A percentile compares a stretch with the other conserved stretches of the same genome.
Conservation (phyloP, 2,888 invertebrate genomes). For the Lasioglossum zephyrum region DNA sequence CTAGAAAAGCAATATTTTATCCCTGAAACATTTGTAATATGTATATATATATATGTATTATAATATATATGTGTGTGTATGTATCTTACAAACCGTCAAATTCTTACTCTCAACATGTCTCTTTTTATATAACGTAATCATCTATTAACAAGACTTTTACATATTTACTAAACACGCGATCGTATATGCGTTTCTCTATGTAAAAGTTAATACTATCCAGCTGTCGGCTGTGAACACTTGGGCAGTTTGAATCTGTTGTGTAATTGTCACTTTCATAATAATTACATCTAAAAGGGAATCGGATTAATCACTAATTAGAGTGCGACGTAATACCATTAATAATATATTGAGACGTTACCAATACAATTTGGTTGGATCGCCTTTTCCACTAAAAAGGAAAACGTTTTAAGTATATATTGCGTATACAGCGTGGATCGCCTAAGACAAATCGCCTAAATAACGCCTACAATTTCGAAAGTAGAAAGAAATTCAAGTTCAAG, state of each 20-base stretch:
- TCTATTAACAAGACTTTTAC: slow-evolving; percentile 67
- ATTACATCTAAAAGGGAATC: slow-evolving; percentile 51
- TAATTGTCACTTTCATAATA: slow-evolving; percentile 56
- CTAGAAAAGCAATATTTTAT: slow-evolving; percentile 41
- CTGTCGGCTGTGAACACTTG: slow-evolving; percentile 81
- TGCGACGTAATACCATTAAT: background rate
- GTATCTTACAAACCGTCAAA: slow-evolving; percentile 56
- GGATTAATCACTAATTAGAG: slow-evolving; percentile 25
- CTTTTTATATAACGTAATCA: slow-evolving; percentile 62
- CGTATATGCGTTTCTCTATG: slow-evolving; percentile 66
- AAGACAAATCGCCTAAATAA: background rate
- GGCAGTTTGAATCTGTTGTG: slow-evolving; percentile 80
- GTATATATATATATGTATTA: slow-evolving; percentile 31
- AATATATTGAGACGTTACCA: slow-evolving; percentile 3
- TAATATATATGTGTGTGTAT: slow-evolving; percentile 29
- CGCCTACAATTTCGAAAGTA: background rate
- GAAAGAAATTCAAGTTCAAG: background rate
- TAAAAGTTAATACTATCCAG: slow-evolving; percentile 77
- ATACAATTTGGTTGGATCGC: background rate
- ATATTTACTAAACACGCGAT: slow-evolving; percentile 43
- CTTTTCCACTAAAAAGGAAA: slow-evolving; percentile 1
- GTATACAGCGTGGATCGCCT: background rate
- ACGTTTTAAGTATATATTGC: slow-evolving; percentile 2
- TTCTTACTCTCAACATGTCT: slow-evolving; percentile 58
- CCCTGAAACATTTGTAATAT: slow-evolving; percentile 14